Conservation (phyloP, 2,797 vertebrate species). For the Chrysocyon brachyurus region DNA sequence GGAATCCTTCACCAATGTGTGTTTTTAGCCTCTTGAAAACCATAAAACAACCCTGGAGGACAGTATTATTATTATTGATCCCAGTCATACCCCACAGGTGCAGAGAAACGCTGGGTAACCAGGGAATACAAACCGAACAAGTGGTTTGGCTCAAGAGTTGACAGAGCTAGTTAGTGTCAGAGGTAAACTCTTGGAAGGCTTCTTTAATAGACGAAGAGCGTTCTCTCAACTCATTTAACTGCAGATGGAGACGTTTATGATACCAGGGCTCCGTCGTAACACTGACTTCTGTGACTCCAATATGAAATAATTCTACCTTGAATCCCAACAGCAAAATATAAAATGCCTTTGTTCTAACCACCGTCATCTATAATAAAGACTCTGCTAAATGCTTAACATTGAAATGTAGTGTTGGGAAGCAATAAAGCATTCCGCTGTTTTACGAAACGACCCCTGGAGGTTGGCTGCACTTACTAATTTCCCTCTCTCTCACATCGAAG, state of each 20-base stretch:
- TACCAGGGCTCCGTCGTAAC: not conserved
- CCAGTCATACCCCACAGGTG: not conserved
- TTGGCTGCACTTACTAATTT: not conserved
- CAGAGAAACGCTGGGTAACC: not conserved
- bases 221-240: not conserved
- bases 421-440: not conserved
- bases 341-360: not conserved
- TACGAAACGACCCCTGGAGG: not conserved
- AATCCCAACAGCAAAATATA: not conserved
- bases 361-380: not conserved
- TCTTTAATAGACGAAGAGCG: not conserved
- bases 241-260: not conserved
- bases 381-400: not conserved
- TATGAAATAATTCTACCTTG: not conserved
- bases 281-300: not conserved
- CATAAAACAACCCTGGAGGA: not conserved
- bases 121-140: not conserved
- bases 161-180: not conserved
- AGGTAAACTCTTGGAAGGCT: not conserved
- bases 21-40: not conserved
- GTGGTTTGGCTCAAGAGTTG: not conserved
- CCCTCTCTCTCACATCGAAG: not conserved
- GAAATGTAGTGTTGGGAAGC: conserved; percentile 3
- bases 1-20: not conserved
- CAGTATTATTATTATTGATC: not conserved